These are phyloP conservation scores for Pluvialis apricaria DNA, from an alignment of 2,113 vertebrate species.

Conservation along the genomic window DNA sequence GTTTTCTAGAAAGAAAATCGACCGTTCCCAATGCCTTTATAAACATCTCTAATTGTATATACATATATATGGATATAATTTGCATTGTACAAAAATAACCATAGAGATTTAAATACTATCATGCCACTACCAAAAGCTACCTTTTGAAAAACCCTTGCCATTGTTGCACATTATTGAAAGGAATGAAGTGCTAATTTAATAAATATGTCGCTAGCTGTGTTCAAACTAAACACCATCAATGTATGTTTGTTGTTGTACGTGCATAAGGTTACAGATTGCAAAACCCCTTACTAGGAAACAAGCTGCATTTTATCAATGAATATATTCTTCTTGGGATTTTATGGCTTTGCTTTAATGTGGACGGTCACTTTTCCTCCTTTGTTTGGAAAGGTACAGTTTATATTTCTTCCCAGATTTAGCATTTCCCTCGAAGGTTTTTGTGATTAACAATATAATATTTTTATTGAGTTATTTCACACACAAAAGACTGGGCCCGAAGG, in stretches of 20 bases:
- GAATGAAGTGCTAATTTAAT: conserved; percentile 73
- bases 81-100: not conserved
- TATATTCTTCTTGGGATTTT: conserved; percentile 50
- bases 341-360: conserved; percentile 29
- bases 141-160: conserved; percentile 1
- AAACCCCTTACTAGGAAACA: conserved; percentile 17
- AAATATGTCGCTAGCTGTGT: conserved; percentile 48
- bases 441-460: conserved; percentile 73
- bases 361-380: conserved; percentile 61
- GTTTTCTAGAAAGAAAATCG: not conserved
- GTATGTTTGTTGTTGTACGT: conserved; percentile 27
- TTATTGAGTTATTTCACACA: conserved; percentile 69
- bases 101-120: not conserved
- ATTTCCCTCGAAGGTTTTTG: conserved; percentile 66
- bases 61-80: not conserved
- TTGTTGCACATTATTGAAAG: conserved; percentile 40
- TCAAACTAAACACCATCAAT: conserved; percentile 56
- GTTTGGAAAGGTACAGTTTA: conserved; percentile 65
- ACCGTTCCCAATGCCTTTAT: not conserved
- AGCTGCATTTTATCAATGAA: conserved; percentile 59
- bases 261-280: conserved; percentile 40
- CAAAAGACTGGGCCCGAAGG: conserved; percentile 66
- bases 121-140: not conserved
- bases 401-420: conserved; percentile 65
- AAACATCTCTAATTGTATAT: not conserved